phyloP scores from a whole-genome alignment of 2,113 vertebrate genomes.

The Rhea pennata region DNA sequence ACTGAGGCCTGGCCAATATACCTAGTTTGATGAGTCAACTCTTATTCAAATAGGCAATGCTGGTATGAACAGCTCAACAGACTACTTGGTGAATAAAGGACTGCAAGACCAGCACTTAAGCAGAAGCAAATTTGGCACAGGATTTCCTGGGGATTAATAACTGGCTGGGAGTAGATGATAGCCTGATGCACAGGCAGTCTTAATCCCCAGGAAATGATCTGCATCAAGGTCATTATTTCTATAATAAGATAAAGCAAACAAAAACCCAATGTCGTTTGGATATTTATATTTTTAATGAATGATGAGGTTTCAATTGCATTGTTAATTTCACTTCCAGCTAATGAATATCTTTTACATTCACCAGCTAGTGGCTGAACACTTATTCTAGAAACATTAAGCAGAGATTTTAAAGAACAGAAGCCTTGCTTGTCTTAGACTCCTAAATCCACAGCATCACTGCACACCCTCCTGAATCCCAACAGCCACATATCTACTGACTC shows the following conservation, averaged over 20 bases:
- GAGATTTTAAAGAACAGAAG: conserved; percentile 9
- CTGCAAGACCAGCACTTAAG: conserved; percentile 55
- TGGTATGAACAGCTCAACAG: conserved; percentile 1
- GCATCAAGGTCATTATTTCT: conserved; percentile 53
- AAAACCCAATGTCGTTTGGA: neutral
- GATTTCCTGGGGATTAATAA: conserved; percentile 70
- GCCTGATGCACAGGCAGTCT: conserved; percentile 45
- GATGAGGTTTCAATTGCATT: neutral
- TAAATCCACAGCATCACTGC: neutral
- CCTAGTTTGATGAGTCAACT: neutral
- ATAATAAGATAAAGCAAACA: conserved; percentile 48
- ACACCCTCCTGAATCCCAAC: neutral
- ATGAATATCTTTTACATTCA: neutral
- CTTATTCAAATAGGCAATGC: neutral
- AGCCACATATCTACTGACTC: neutral
- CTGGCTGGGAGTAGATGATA: conserved; percentile 62
- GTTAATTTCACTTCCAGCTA: neutral
- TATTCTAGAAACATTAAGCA: neutral
- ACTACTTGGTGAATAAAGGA: neutral
- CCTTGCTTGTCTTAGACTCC: neutral
- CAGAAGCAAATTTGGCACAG: conserved; percentile 62
- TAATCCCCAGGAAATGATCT: conserved; percentile 61
- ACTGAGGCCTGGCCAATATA: neutral
- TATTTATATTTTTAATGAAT: conserved; percentile 36
- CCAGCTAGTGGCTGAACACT: neutral